phyloP scores from a whole-genome alignment of 2,888 invertebrate species.

The Acanthopleura granulata region DNA sequence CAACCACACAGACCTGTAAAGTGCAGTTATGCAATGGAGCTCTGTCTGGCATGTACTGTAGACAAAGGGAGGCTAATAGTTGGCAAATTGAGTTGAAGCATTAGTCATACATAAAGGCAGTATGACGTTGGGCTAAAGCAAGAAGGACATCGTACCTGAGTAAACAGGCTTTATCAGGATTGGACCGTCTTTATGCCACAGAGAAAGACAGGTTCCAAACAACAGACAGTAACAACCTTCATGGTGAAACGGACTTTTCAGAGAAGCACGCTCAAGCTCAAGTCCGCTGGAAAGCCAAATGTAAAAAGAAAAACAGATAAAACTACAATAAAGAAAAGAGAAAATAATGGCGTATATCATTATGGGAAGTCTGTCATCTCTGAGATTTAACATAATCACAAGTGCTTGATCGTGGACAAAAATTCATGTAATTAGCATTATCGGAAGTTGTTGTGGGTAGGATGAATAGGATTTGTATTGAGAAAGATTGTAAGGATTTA shows the following conservation, averaged over 20 bases:
- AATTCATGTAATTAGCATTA: too few species aligned
- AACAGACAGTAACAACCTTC: constrained; percentile 8
- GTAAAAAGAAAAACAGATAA: not conserved
- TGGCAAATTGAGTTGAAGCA: constrained; percentile 5
- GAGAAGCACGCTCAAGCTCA: not conserved
- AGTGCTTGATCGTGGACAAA: too few species aligned
- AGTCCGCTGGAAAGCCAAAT: not conserved
- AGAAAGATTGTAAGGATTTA: too few species aligned
- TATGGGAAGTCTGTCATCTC: too few species aligned
- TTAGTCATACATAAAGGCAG: constrained; percentile 9
- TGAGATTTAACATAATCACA: too few species aligned
- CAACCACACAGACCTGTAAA: too few species aligned
- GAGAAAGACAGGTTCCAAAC: not conserved
- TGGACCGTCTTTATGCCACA: not conserved
- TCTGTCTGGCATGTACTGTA: not conserved
- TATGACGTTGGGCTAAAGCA: not conserved
- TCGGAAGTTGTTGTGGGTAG: too few species aligned
- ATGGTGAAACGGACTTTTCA: not conserved
- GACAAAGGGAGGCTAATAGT: constrained; percentile 6
- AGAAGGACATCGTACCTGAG: not conserved
- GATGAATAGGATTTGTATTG: too few species aligned
- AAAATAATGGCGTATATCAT: too few species aligned
- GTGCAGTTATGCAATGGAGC: too few species aligned
- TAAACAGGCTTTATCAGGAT: constrained; percentile 3
- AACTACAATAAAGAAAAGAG: not conserved